Conservation (phyloP, 35 echinoderm and acorn worm species). For the Eucidaris tribuloides region DNA sequence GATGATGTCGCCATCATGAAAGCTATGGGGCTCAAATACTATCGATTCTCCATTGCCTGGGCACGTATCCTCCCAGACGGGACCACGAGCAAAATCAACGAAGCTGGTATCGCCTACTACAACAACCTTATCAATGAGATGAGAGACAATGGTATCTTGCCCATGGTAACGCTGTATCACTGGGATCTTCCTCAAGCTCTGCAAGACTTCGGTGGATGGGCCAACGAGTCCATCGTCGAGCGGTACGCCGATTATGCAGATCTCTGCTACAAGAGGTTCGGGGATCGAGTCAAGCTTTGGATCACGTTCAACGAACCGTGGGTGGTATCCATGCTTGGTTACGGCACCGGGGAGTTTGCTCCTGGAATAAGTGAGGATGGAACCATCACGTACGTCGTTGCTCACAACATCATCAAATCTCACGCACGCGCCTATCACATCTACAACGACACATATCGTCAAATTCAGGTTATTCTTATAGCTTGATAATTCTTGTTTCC, state of each 20-base stretch:
- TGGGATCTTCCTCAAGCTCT: slow-evolving; percentile 89
- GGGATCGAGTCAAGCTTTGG: slow-evolving; percentile 75
- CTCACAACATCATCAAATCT: slow-evolving; percentile 73
- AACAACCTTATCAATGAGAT: slow-evolving; percentile 78
- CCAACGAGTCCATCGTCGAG: slow-evolving; percentile 46
- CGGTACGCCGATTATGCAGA: slow-evolving; percentile 73
- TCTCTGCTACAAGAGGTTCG: slow-evolving; percentile 64
- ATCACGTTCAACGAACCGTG: slow-evolving; percentile 98
- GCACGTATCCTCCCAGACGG: slow-evolving; percentile 75
- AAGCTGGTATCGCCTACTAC: slow-evolving; percentile 66
- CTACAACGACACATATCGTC: slow-evolving; percentile 48
- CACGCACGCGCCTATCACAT: slow-evolving; percentile 71
- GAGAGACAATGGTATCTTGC: slow-evolving; percentile 34
- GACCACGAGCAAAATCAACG: slow-evolving; percentile 49
- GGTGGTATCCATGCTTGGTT: slow-evolving; percentile 84
- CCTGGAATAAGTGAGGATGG: slow-evolving; percentile 57
- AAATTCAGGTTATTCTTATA: slow-evolving; percentile 45
- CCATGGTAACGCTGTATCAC: slow-evolving; percentile 86
- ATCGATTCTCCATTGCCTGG: slow-evolving; percentile 90
- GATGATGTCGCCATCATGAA: slow-evolving; percentile 43
- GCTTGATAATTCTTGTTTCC: no score
- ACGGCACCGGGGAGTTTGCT: slow-evolving; percentile 64
- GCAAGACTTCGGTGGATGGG: slow-evolving; percentile 66
- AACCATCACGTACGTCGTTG: slow-evolving; percentile 40
- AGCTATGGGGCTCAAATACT: slow-evolving; percentile 57